Conservation (phyloP, 2,888 invertebrate genomes). For the Ophion slaviceki region DNA sequence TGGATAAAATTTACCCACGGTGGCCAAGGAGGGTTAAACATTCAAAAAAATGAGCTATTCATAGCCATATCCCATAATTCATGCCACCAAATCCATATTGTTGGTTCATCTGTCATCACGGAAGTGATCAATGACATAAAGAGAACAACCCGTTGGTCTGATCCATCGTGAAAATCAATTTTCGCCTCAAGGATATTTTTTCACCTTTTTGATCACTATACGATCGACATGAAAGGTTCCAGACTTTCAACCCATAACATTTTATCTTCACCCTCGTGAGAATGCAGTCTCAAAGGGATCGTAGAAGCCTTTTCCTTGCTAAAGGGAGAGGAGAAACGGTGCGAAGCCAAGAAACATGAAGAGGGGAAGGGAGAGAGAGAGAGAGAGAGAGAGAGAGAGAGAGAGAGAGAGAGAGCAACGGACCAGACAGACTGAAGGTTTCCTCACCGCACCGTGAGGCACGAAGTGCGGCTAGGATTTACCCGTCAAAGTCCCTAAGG, state of each 20-base stretch:
- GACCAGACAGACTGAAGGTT: constrained; percentile 17
- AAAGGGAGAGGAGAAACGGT: neutral
- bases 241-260: neutral
- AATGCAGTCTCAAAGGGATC: constrained; percentile 41
- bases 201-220: neutral
- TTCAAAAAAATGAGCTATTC: no score
- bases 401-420: constrained; percentile 1
- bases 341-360: constrained; percentile 29
- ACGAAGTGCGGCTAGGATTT: constrained; percentile 56
- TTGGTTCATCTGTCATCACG: neutral
- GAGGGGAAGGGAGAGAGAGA: neutral
- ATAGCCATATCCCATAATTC: neutral
- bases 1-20: no score
- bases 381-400: no score
- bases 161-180: neutral
- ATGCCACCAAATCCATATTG: neutral
- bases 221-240: constrained; percentile 1
- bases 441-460: constrained; percentile 37
- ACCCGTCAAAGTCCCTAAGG: constrained; percentile 51
- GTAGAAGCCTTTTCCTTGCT: constrained; percentile 9
- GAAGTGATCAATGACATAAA: neutral
- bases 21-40: no score
- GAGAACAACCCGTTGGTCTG: neutral
- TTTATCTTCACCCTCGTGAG: constrained; percentile 18
- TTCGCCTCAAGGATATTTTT: neutral